A percentile compares a stretch with the other conserved stretches of the same genome.
phyloP scores from a whole-genome alignment of 2,888 invertebrate species.

The Leptinotarsa haldemani region DNA sequence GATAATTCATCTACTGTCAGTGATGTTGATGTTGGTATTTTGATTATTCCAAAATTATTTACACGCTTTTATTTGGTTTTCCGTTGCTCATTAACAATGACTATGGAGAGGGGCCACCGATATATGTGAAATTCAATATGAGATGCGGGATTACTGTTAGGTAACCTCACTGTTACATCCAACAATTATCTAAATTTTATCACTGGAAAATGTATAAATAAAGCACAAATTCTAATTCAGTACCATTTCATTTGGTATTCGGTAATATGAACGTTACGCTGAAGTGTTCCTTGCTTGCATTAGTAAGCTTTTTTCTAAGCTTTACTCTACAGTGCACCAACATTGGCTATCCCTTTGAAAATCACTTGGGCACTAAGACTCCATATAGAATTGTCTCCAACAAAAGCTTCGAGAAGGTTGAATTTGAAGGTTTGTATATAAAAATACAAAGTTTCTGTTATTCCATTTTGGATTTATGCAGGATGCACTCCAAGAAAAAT shows the following conservation, averaged over 20 bases:
- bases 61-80: too few species aligned
- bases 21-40: background rate
- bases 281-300: slow-evolving; percentile 23
- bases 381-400: slow-evolving; percentile 80
- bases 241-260: slow-evolving; percentile 25
- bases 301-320: slow-evolving; percentile 26
- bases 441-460: slow-evolving; percentile 2
- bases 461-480: slow-evolving; percentile 31
- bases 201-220: slow-evolving; percentile 33
- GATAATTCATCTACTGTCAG: background rate
- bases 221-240: slow-evolving; percentile 28
- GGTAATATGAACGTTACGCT: slow-evolving; percentile 23
- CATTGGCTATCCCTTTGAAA: slow-evolving; percentile 54
- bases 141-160: slow-evolving; percentile 41
- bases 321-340: slow-evolving; percentile 40
- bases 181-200: slow-evolving; percentile 35
- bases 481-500: slow-evolving; percentile 68
- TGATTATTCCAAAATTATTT: background rate
- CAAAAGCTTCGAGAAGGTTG: slow-evolving; percentile 70
- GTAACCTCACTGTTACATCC: slow-evolving; percentile 34
- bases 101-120: background rate
- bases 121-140: slow-evolving; percentile 20
- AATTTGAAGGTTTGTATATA: slow-evolving; percentile 70
- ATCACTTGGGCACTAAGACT: slow-evolving; percentile 75
- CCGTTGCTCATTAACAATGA: too few species aligned